These are phyloP conservation scores for Eriosoma lanigerum DNA, from an alignment of 1,140 invertebrate genomes.

Conservation along the genomic window DNA sequence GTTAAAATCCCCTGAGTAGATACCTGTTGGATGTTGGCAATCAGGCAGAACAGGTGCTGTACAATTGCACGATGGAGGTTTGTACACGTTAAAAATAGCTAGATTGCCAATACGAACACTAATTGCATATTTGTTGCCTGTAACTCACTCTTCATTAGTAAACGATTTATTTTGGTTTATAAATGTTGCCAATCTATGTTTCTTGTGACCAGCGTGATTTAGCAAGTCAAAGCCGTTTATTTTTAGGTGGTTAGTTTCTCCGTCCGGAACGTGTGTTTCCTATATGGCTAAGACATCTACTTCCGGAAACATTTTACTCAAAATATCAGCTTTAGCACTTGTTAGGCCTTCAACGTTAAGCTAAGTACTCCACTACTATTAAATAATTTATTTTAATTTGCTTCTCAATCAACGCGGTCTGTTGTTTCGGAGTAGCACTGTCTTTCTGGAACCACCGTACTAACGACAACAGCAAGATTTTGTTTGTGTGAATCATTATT, in stretches of 20 bases:
- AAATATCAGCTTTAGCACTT: background rate
- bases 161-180: background rate
- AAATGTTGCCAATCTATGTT: background rate
- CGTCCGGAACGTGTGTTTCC: background rate
- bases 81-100: background rate
- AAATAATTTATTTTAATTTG: too few relatives aligned
- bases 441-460: too few relatives aligned
- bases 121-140: background rate
- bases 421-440: too few relatives aligned
- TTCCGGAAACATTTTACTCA: too few relatives aligned
- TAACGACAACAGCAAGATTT: too few relatives aligned
- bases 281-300: background rate
- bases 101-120: background rate
- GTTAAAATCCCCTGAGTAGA: conserved; percentile 5
- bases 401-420: too few relatives aligned
- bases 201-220: background rate
- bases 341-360: background rate
- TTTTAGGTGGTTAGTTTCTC: background rate
- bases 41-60: background rate
- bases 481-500: too few relatives aligned
- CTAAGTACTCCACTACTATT: too few relatives aligned
- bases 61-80: background rate
- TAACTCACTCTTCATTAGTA: background rate
- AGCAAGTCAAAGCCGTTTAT: background rate
- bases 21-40: background rate